Conservation (phyloP, 2,797 vertebrate genomes). For the Anguilla marmorata region DNA sequence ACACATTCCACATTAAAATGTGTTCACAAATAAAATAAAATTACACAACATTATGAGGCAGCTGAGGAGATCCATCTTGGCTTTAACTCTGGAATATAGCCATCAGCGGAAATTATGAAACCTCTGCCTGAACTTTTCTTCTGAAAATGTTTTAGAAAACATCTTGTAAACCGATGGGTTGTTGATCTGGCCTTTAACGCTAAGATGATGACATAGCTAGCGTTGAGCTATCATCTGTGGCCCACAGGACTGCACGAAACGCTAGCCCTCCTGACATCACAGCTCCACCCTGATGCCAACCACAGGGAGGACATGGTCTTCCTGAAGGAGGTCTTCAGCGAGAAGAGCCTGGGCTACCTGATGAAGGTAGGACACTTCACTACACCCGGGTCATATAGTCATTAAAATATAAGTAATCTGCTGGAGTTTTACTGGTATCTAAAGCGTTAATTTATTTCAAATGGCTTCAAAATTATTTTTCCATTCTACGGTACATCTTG, state of each 20-base stretch:
- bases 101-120: not conserved
- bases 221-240: not conserved
- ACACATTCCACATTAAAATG: not conserved
- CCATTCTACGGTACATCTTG: too few relatives aligned
- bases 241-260: conserved; percentile 86
- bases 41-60: not conserved
- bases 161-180: not conserved
- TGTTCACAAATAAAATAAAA: too few relatives aligned
- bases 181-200: not conserved
- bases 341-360: conserved; percentile 85
- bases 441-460: too few relatives aligned
- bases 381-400: not conserved
- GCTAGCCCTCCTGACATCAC: conserved; percentile 87
- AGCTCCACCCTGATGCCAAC: conserved; percentile 87
- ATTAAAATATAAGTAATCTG: not conserved
- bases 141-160: not conserved
- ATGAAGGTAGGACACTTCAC: conserved; percentile 78
- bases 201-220: not conserved
- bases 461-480: too few relatives aligned
- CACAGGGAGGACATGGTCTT: conserved; percentile 89
- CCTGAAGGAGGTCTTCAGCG: conserved; percentile 87
- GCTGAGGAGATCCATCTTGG: not conserved
- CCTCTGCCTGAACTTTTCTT: not conserved
- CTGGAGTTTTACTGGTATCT: too few relatives aligned
- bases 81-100: not conserved